Conservation (phyloP, 2,113 vertebrate genomes). For the Coreoperca whiteheadi region DNA sequence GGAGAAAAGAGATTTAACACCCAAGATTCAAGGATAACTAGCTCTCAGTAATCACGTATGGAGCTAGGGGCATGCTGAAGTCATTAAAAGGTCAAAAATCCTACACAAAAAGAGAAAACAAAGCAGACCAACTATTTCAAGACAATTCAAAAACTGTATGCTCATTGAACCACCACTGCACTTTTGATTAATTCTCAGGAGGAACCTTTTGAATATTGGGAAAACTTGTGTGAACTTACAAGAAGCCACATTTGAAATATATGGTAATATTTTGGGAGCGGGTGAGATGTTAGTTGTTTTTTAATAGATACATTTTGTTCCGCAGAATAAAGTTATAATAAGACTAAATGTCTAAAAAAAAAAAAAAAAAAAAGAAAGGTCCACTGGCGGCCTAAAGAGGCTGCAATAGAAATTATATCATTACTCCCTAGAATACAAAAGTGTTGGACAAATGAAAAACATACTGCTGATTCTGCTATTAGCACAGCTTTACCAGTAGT, state of each 20-base stretch:
- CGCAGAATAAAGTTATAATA: background rate
- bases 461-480: background rate
- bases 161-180: background rate
- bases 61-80: slow-evolving; percentile 16
- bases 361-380: too few relatives aligned
- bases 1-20: slow-evolving; percentile 62
- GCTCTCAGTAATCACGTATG: slow-evolving; percentile 10
- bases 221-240: background rate
- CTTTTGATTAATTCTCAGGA: slow-evolving; percentile 11
- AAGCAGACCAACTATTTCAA: background rate
- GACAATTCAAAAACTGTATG: background rate
- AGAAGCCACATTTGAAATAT: background rate
- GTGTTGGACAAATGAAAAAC: background rate
- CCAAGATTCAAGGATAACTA: slow-evolving; percentile 48
- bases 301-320: background rate
- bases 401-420: background rate
- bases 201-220: slow-evolving; percentile 10
- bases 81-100: slow-evolving; percentile 23
- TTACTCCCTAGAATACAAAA: background rate
- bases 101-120: background rate
- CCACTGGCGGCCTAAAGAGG: background rate
- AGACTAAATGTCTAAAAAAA: background rate
- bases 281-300: background rate
- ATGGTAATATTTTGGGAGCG: background rate
- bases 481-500: background rate